These are phyloP conservation scores for Tetragonula clypearis DNA, from an alignment of 1,140 invertebrate genomes.

Conservation along the genomic window DNA sequence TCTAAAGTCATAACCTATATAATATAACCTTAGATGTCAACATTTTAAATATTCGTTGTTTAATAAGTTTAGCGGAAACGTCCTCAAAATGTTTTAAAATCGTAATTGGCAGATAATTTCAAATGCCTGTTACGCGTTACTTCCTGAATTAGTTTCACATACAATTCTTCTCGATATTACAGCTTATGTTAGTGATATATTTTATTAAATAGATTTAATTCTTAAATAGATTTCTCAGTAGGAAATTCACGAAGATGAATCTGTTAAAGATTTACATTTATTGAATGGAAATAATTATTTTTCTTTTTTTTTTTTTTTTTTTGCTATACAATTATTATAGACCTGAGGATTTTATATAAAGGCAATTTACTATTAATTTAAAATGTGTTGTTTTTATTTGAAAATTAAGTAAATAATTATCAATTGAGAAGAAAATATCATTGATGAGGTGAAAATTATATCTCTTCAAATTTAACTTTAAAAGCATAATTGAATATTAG, in stretches of 20 bases:
- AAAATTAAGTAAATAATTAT: neutral
- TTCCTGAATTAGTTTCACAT: neutral
- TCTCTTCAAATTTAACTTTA: neutral
- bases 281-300: neutral
- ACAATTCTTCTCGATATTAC: neutral
- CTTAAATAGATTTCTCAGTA: no score
- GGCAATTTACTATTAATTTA: neutral
- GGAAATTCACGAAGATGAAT: neutral
- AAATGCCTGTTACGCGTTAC: no score
- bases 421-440: neutral
- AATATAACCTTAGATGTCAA: constrained; percentile 79
- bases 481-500: neutral
- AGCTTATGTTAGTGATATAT: constrained; percentile 4
- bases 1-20: constrained; percentile 76
- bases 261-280: neutral
- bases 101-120: neutral
- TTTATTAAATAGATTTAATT: neutral
- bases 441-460: neutral
- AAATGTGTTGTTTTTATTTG: neutral
- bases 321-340: neutral
- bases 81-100: neutral
- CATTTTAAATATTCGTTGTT: constrained; percentile 51
- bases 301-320: constrained; percentile 13
- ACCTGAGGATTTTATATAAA: neutral
- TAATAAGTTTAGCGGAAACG: constrained; percentile 8